Evolutionary conservation across 1,140 invertebrate genomes (phyloP), one percentile per base, ranked within the genome.

Genomic region (Cydia amplana): DNA sequence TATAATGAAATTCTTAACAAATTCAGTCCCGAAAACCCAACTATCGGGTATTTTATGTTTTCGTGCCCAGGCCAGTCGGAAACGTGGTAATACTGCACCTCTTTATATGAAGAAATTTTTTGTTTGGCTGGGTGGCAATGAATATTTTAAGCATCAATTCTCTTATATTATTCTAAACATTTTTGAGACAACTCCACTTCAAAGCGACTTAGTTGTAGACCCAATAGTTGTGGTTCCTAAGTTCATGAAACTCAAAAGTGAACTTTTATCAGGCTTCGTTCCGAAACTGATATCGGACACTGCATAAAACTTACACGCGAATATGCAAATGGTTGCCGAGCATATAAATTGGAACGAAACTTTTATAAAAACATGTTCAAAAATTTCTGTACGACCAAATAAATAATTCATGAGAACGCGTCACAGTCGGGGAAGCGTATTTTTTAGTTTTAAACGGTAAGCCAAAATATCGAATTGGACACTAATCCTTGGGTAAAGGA

Each of bases 401-500:
- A n/a, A 70, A 70, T 70, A 70, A 70, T 70, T 70, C 65, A 70
- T 70, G 65, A 43, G 32, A 20, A 20, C 65, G 65, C 32, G 65
- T 70, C 65, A 70, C 65, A 28, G 64, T 36, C 25, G 60, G 25
- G 64, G 7, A 64, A 18, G 65, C 65, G n/a, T 70, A 70, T 70
- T 40, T 70, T 70, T 32, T 40, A 43, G 65, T 40, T 70, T 70
- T 36, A 40, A 70, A 40, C 32, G 65, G 40, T 10, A 36, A 20
- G 7, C 32, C 18, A 36, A 70, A 40, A 70, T 70, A 70, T 70
- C 65, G 65, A 70, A 43, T 36, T 75, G 74, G 74, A 78, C 74
- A 74, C 72, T 75, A 78, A 78, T 78, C 77, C 77, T 32, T 43
- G 25, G 5, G 43, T 70, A 78, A 74, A 28, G 60, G 74, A 23